Conservation (phyloP, 2,797 vertebrate species). For the Enteromius unitaeniatus region DNA sequence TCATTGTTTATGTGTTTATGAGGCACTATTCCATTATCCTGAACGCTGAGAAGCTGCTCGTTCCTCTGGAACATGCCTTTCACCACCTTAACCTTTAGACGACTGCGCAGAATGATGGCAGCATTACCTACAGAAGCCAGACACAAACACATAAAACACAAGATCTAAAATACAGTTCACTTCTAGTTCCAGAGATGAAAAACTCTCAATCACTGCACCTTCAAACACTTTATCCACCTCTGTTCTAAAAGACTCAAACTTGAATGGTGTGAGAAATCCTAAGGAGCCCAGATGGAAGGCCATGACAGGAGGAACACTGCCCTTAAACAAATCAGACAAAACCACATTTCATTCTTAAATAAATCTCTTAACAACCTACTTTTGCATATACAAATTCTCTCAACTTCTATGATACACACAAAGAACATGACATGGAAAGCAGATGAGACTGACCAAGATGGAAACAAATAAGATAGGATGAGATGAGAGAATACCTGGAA, state of each 20-base stretch:
- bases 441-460: background rate
- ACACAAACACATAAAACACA: conserved; percentile 24
- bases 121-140: conserved; percentile 75
- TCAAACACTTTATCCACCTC: conserved; percentile 85
- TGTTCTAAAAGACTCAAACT: conserved; percentile 82
- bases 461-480: background rate
- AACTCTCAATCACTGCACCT: conserved; percentile 65
- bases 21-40: conserved; percentile 75
- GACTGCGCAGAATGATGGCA: conserved; percentile 82
- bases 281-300: conserved; percentile 84
- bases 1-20: conserved; percentile 73
- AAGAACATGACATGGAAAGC: background rate
- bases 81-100: conserved; percentile 84
- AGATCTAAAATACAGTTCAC: too few species aligned
- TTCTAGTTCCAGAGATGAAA: background rate
- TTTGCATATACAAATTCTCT: conserved; percentile 36
- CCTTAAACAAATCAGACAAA: conserved; percentile 62
- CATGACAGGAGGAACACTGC: conserved; percentile 84
- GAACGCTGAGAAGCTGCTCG: conserved; percentile 59
- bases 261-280: conserved; percentile 84
- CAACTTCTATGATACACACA: background rate
- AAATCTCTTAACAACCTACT: background rate
- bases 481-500: conserved; percentile 75
- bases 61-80: conserved; percentile 77
- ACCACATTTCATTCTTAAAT: conserved; percentile 19